Base-by-base conservation (phyloP, 1,140 invertebrate genomes). In the Drosophila seguyi region DNA sequence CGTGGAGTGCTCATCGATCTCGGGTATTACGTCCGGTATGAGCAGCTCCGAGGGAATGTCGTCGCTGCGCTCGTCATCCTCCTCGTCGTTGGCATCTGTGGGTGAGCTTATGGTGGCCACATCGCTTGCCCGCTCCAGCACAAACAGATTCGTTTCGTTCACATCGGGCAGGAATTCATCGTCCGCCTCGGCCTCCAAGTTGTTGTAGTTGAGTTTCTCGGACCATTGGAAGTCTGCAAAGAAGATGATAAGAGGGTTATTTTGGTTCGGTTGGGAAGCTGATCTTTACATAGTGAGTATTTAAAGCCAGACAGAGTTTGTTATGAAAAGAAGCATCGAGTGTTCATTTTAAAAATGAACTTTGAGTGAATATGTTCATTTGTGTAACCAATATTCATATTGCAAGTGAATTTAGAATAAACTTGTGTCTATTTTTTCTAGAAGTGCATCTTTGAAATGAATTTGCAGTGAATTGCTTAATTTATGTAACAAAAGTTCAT, bases 101-200 rank as follows among this genome's bases (percentile, higher is more conserved):
- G 79, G 86, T 36, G 81, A 88, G n/a, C 84, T 92, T 6, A 91
- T 76, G 13, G 84, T 91, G 25, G 90, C 83, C 61, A 91, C 69
- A 77, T 92, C 85, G 52, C 92, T 85, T 20, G 92, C 92, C 42
- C 82, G 76, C 44, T 92, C 79, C 60, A 92, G 63, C 16, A 92
- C 79, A 53, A 82, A 92, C 27, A 92, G 57, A 80, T 92, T 92
- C n/a, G 73, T 73, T 56, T 92, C 91, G n/a, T 92, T 92, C 0
- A 81, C 88, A 39, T 92, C 92, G 18, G 92, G 92, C 71, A 92
- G 58, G 53, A 92, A 92, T 62, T 92, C 92, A 72, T 92, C 91
- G 18, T 92, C 91, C 14, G 69, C 42, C 59, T 92, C 91, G 20
- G 77, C 61, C 29, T 91, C 91, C 36, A 53, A 36, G 31, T 76